Evolutionary conservation across 2,888 invertebrate species (phyloP).

Genomic region (Octonoba sinensis): DNA sequence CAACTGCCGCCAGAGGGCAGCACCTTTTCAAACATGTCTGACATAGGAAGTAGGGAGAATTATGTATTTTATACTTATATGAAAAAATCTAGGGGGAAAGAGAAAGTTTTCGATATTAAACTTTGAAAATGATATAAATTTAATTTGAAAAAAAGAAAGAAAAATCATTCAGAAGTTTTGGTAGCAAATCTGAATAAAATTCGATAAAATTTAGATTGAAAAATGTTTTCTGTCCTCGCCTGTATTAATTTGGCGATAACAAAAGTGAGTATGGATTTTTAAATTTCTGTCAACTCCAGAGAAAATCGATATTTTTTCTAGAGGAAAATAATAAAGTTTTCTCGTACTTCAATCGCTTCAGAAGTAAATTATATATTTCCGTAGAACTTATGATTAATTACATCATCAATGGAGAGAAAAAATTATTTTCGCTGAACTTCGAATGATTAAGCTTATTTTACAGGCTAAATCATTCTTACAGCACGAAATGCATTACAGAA

Average conservation of each 20-base stretch:
- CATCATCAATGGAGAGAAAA: slow-evolving; percentile 38
- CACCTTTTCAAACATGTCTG: slow-evolving; percentile 43
- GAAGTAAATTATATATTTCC: slow-evolving; percentile 53
- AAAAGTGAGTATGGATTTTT: slow-evolving; percentile 46
- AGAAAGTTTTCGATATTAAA: slow-evolving; percentile 17
- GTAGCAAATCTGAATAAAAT: slow-evolving; percentile 8
- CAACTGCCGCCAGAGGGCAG: slow-evolving; percentile 54
- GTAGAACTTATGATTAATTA: slow-evolving; percentile 59
- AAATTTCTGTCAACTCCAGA: slow-evolving; percentile 34
- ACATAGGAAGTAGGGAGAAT: slow-evolving; percentile 48
- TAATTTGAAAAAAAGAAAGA: slow-evolving; percentile 22
- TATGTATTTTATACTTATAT: background rate
- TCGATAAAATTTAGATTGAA: slow-evolving; percentile 13
- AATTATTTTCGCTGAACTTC: slow-evolving; percentile 24
- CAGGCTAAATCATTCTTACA: slow-evolving; percentile 30
- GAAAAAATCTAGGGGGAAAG: background rate
- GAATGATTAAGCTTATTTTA: background rate
- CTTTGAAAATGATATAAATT: slow-evolving; percentile 36
- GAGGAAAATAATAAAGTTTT: slow-evolving; percentile 48
- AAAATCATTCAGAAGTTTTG: background rate
- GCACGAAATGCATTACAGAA: slow-evolving; percentile 7
- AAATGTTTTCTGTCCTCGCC: background rate
- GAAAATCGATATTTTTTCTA: slow-evolving; percentile 37
- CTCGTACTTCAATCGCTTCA: slow-evolving; percentile 44
- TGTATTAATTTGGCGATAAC: slow-evolving; percentile 46